A percentile compares a stretch with the other conserved stretches of the same genome.
These are phyloP conservation scores for Coreius guichenoti DNA, from an alignment of 2,797 vertebrate genomes.

Conservation along the genomic window DNA sequence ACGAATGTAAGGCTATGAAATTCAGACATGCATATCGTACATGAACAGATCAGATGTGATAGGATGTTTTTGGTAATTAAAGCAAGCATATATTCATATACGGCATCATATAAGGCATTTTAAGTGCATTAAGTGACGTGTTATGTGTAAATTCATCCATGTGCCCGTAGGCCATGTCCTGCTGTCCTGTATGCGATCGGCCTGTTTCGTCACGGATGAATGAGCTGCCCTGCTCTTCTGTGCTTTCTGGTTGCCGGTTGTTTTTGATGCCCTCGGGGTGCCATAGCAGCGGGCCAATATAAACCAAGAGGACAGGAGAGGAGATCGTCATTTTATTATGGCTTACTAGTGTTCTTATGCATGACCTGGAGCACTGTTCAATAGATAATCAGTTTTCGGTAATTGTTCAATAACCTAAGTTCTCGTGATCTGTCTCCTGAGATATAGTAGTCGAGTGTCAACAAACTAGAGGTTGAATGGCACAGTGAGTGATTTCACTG, in stretches of 20 bases:
- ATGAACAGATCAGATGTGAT: conserved; percentile 75
- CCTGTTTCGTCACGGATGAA: conserved; percentile 76
- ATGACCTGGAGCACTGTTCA: not conserved
- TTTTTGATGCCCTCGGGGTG: conserved; percentile 72
- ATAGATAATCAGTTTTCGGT: not conserved
- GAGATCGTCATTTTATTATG: not conserved
- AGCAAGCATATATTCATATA: conserved; percentile 78
- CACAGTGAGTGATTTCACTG: not conserved
- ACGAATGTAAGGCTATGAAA: conserved; percentile 57
- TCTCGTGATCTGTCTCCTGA: not conserved
- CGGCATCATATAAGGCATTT: conserved; percentile 53
- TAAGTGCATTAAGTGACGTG: conserved; percentile 4
- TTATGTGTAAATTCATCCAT: conserved; percentile 5
- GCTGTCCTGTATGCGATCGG: conserved; percentile 62
- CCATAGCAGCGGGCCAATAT: conserved; percentile 33
- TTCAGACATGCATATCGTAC: conserved; percentile 60
- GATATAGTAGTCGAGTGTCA: not conserved
- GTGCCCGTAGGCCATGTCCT: conserved; percentile 72
- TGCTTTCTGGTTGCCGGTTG: conserved; percentile 65
- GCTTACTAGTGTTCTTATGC: not conserved
- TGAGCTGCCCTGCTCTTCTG: conserved; percentile 63
- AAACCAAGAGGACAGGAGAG: conserved; percentile 12
- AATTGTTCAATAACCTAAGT: not conserved
- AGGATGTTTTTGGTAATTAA: conserved; percentile 79
- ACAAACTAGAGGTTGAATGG: not conserved